Evolutionary conservation across 2,888 invertebrate species (phyloP).

Genomic region (Gasteruption jaculator): DNA sequence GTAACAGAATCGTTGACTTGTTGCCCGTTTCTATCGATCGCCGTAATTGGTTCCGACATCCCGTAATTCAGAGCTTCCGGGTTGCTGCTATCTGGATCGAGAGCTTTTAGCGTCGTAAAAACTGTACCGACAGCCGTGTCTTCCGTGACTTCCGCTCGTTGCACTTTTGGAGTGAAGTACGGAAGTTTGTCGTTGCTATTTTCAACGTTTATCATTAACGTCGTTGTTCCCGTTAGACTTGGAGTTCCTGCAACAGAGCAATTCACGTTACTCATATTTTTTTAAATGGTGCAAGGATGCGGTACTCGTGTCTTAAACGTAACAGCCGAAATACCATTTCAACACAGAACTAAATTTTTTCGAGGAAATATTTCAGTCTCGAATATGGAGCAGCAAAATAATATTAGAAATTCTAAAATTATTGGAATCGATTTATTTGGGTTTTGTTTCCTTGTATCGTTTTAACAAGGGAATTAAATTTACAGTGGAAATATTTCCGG

Average conservation of each 20-base stretch:
- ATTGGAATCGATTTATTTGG: too few relatives aligned
- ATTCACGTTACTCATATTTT: neutral
- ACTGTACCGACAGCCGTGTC: constrained; percentile 70
- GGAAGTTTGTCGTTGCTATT: constrained; percentile 89
- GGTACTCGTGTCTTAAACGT: neutral
- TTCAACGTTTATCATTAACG: constrained; percentile 71
- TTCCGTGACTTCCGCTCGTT: constrained; percentile 75
- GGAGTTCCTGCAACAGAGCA: constrained; percentile 61
- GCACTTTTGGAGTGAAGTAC: constrained; percentile 72
- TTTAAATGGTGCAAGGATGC: neutral
- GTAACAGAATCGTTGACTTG: constrained; percentile 61
- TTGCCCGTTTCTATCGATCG: constrained; percentile 79
- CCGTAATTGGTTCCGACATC: constrained; percentile 68
- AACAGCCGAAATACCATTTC: neutral
- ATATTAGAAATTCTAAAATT: too few relatives aligned
- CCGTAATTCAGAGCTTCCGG: constrained; percentile 65
- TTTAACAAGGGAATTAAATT: too few relatives aligned
- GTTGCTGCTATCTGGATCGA: constrained; percentile 74
- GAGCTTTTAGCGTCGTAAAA: constrained; percentile 68
- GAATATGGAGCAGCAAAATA: too few relatives aligned
- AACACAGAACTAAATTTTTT: too few relatives aligned
- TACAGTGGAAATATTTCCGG: too few relatives aligned
- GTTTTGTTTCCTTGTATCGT: too few relatives aligned
- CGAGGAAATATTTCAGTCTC: too few relatives aligned
- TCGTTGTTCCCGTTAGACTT: constrained; percentile 74